A percentile compares a stretch with the other conserved stretches of the same genome.
Evolutionary conservation across 2,113 vertebrate species (phyloP).

Genomic region (Mesembrinibis cayennensis): DNA sequence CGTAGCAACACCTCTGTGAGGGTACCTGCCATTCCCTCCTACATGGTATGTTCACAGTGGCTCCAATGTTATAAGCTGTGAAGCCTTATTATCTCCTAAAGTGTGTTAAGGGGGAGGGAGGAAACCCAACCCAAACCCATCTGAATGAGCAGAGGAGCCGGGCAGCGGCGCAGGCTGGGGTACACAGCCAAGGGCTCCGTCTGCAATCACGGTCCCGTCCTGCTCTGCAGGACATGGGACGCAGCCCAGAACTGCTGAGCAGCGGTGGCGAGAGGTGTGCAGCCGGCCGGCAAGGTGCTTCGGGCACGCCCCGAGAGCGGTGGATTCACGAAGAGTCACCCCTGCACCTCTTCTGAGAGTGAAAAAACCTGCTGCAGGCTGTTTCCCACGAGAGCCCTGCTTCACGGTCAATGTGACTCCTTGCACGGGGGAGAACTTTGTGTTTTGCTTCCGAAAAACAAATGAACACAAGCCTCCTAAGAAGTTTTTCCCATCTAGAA

Average conservation of each 20-base stretch:
- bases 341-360: neutral
- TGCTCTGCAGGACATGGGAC: neutral
- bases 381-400: neutral
- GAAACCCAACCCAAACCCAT: neutral
- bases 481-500: neutral
- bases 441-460: neutral
- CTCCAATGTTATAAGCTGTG: neutral
- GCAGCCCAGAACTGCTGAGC: neutral
- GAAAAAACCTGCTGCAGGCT: neutral
- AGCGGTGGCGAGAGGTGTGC: neutral
- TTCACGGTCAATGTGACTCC: neutral
- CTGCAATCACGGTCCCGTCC: neutral
- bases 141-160: neutral
- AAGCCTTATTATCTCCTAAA: neutral
- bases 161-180: neutral
- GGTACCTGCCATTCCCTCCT: neutral
- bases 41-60: neutral
- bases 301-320: neutral
- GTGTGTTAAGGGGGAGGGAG: neutral
- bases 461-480: neutral
- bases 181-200: neutral
- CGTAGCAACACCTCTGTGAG: neutral
- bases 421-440: rapidly evolving
- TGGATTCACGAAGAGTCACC: neutral
- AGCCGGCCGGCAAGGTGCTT: neutral